Base-by-base conservation (phyloP, 1,140 invertebrate species). In the Whitmania pigra region DNA sequence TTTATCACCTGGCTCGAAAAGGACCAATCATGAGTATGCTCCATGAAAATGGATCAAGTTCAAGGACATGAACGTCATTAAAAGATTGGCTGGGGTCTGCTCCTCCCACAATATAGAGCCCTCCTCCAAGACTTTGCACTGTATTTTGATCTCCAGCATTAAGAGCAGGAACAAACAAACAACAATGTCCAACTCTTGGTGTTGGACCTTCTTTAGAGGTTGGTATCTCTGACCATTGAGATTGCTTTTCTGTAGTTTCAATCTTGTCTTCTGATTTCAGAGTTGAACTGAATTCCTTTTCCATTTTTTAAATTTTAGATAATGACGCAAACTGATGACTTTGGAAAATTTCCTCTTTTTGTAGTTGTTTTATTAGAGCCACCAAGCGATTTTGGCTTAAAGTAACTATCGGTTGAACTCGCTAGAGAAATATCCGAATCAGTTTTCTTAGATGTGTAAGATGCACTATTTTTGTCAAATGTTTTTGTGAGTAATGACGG, bases 131-230 rank as follows among this genome's bases (percentile, higher is more conserved):
- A 73, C 79, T 75, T n/a, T 71, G 74, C 15, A 76, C 74, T 49
- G 43, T 11, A 17, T 0, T 49, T 17, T 49, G 43, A 49, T 49
- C 43, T 15, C 43, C 43, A 49, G 43, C 43, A 49, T 49, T 49
- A 49, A 49, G 11, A 22, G 69, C 25, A 11, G 74, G 75, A 9
- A 81, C 72, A 72, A 77, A 78, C 9, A 76, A 76, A 71, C 77
- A 78, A 9, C 80, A 78, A 73, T 83, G 81, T 15, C 82, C 82
- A 13, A 83, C 82, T 70, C 82, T 74, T 73, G 81, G 78, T 25
- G 78, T 77, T 11, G 82, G 81, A 69, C 73, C 75, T 53, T 82
- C 80, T 31, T 81, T 81, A 27, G 77, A 18, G 11, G 78, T 76
- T 2, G 80, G 78, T 40, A 82, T 63, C 27, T 31, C 27, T 43